phyloP scores from a whole-genome alignment of 2,797 vertebrate species.

The Anisognathus igniventris region DNA sequence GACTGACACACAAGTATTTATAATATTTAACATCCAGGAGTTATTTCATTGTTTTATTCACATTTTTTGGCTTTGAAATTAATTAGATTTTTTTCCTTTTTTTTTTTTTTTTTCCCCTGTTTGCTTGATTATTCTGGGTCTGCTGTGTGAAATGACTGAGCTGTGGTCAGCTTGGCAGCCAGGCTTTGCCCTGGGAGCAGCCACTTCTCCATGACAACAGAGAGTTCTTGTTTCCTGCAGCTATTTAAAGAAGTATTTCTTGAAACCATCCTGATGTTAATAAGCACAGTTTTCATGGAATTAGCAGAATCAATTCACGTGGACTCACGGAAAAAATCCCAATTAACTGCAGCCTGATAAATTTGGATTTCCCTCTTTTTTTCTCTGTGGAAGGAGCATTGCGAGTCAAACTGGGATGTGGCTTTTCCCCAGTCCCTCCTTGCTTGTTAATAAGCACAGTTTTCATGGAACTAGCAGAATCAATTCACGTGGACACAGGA shows the following conservation, averaged over 20 bases:
- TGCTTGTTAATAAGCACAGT: not conserved
- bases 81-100: rapidly evolving
- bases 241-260: not conserved
- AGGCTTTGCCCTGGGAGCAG: not conserved
- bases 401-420: not conserved
- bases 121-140: not conserved
- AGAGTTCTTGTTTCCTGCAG: not conserved
- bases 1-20: not conserved
- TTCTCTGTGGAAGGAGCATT: not conserved
- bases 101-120: not conserved
- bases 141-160: not conserved
- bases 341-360: not conserved
- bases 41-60: not conserved
- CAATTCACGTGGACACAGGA: rapidly evolving
- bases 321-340: not conserved
- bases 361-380: too few relatives aligned
- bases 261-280: not conserved
- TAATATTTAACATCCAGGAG: not conserved
- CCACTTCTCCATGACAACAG: not conserved
- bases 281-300: not conserved
- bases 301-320: rapidly evolving
- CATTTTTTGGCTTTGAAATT: not conserved
- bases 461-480: not conserved
- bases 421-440: not conserved
- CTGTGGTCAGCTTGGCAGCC: not conserved